Base-by-base conservation (phyloP, 2,113 vertebrate species). In the Opisthocomus hoazin region DNA sequence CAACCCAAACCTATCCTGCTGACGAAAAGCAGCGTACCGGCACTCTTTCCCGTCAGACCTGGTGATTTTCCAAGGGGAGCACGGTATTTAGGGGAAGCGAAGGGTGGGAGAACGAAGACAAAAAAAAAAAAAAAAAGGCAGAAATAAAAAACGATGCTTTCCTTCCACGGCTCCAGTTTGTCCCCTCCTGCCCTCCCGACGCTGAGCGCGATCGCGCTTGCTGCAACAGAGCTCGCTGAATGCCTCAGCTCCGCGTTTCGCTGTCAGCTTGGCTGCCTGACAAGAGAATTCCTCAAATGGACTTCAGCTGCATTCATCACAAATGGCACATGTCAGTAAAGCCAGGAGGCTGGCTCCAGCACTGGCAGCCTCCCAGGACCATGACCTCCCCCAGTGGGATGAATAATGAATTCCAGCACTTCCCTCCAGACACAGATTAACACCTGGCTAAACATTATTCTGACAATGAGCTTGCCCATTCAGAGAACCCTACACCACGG, bases 241-340 rank as follows among this genome's bases (percentile, higher is more conserved):
- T 76, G 96, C 94, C 84, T 92, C 1, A 15, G 80, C 95, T 70
- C 92, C 15, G 91, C 81, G 96, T 53, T 84, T 70, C 82, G 94
- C 95, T 78, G 90, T 51, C 89, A 75, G 96, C 91, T 98, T 99
- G 98, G 98, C 99, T 95, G 97, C 94, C 97, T 98, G 98, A 98
- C 98, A 99, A 96, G 93, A 98, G 96, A 97, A 97, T 97, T 97
- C 97, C 98, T 98, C 98, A 98, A 98, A 98, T 97, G 97, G 98
- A 97, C 98, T 98, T 98, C 81, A 96, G 98, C 98, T 94, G 98
- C 96, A 95, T 95, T 98, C 98, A 95, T 98, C 93, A 69, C 97
- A 94, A 97, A 97, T 96, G 98, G 98, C 98, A 98, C 98, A 98
- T 98, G 98, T 98, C 98, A 98, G 98, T 96, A 97, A 98, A 98